Base-by-base conservation (phyloP, 2,888 invertebrate genomes). In the Tenthredo mesomela region DNA sequence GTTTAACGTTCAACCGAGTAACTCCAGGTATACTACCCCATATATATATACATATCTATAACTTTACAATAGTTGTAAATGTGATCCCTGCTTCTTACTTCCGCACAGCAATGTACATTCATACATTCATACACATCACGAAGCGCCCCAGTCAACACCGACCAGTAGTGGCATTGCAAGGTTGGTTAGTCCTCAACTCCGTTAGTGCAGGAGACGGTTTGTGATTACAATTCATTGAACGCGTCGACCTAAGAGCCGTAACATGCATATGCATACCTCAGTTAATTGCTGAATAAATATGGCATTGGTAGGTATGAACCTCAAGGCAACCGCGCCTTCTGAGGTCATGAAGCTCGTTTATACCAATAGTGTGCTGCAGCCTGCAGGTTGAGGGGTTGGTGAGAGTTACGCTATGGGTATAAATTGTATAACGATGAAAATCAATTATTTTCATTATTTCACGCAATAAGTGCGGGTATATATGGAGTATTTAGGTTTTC, bases 261-360 rank as follows among this genome's bases (percentile, higher is more conserved):
- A 85, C 84, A 87, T 88, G 87, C 86, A 85, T 84, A 88, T 87
- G 87, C 89, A 88, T 87, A 87, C 86, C 87, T 67, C 73, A 85
- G 87, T 88, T 90, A 91, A 90, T 90, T 89, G 88, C 88, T 87
- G 85, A 70, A 87, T 86, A 87, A 87, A 87, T 86, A 89, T 86
- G 87, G 86, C 82, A 65, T 70, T 82, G 83, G 82, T 86, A 84
- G 67, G 50, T 50, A 77, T 40, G n/a, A 21, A 43, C 77, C 54
- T 15, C 67, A 18, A 67, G 50, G 47, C 33, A 77, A 50, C 77
- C 21, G 47, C 50, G 18, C 21, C 71, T 43, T 21, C 43, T 40
- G 18, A 37, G 71, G 43, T 43, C 71, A 15, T 21, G 43, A 43
- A 43, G 71, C 10, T 43, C 43, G 71, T 73, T 73, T 15, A 43